phyloP scores from a whole-genome alignment of 2,113 vertebrate species.

The Rhegmatorhina hoffmannsi region DNA sequence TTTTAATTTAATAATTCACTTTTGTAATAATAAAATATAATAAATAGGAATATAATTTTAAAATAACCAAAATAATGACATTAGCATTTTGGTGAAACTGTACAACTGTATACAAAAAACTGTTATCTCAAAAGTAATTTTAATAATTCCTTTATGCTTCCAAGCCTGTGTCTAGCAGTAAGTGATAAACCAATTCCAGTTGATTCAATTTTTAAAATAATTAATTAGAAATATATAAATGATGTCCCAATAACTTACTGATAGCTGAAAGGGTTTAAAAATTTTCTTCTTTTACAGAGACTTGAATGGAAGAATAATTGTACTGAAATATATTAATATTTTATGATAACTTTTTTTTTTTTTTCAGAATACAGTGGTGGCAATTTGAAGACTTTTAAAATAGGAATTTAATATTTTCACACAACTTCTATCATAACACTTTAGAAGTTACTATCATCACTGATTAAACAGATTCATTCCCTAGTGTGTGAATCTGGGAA shows the following conservation, averaged over 20 bases:
- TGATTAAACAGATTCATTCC: neutral
- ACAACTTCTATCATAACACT: neutral
- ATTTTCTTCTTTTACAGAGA: accelerated
- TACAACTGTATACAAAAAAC: neutral
- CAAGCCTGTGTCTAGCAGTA: neutral
- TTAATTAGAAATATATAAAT: neutral
- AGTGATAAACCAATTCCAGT: neutral
- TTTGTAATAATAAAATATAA: neutral
- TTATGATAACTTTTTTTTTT: neutral
- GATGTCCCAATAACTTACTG: neutral
- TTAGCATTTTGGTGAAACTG: neutral
- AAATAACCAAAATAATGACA: neutral
- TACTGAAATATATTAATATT: neutral
- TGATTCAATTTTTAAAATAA: neutral
- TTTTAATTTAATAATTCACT: neutral
- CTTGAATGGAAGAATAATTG: neutral
- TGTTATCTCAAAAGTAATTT: neutral
- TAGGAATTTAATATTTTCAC: neutral
- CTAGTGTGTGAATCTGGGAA: neutral
- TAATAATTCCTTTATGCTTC: neutral
- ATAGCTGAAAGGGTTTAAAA: neutral
- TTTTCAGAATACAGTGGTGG: neutral
- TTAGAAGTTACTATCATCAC: neutral
- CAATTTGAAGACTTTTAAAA: neutral
- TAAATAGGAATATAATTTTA: neutral